Base-by-base conservation (phyloP, 2,113 vertebrate species). In the Climacteris rufus region DNA sequence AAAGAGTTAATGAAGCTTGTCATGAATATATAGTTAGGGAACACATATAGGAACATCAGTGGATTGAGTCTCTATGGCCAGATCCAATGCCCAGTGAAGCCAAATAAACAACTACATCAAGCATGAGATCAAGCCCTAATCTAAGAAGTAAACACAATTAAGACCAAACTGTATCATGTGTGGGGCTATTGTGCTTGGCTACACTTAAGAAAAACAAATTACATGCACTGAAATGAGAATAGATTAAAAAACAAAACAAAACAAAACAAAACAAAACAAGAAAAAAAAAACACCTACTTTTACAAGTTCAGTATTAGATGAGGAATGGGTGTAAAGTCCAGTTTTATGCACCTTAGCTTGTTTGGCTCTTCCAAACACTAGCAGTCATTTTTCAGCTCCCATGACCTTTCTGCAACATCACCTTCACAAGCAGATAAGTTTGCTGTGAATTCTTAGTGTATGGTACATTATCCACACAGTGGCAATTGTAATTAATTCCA, bases 401-500 rank as follows among this genome's bases (percentile, higher is more conserved):
- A 4, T 28, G 61, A 35, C 50, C 6, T 61, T 84, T 60, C 39
- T 63, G 49, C 10, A 37, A 28, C 7, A 0, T 75, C 30, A 61
- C 21, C 25, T 83, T 93, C 44, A 60, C 13, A 70, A 61, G 33
- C 3, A 83, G n/a, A 39, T 50, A 88, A 53, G 18, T 42, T 65
- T 47, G 13, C 6, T 76, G 22, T 69, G 63, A 77, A 45, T 74
- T 66, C 33, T 54, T 74, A n/a, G 25, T 52, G 11, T 60, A 66
- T 0, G 0, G 42, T 65, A 54, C 31, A 77, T 77, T 66, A 70
- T 70, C 24, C 16, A 76, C 45, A 53, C 14, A 52, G 27, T 77
- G 9, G 45, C 47, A 81, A 65, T 59, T 74, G 11, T 28, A 92
- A 90, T 86, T 93, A 89, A 86, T 83, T 96, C 23, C 24, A 74